phyloP scores from a whole-genome alignment of 2,888 invertebrate genomes.

The Drosophila recens region DNA sequence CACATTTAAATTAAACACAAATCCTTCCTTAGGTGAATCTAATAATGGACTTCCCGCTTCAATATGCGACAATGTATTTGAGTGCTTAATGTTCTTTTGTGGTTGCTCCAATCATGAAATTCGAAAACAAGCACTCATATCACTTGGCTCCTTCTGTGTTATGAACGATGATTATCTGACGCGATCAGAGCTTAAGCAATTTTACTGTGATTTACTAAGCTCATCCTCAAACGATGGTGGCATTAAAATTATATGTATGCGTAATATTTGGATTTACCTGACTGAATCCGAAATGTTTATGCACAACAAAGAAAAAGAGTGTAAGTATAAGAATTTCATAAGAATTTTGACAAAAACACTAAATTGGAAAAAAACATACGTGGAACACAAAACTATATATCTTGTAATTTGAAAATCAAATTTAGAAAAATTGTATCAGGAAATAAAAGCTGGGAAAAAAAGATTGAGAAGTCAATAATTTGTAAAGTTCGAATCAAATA shows the following conservation, averaged over 20 bases:
- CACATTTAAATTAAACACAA: neutral
- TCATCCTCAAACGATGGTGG: constrained; percentile 89
- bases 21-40: constrained; percentile 68
- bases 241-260: constrained; percentile 94
- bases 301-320: constrained; percentile 98
- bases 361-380: no score
- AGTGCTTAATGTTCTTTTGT: constrained; percentile 94
- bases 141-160: constrained; percentile 96
- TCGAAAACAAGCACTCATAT: constrained; percentile 92
- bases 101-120: constrained; percentile 93
- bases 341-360: no score
- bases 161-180: constrained; percentile 98
- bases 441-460: no score
- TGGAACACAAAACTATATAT: no score
- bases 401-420: no score
- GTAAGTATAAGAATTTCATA: constrained; percentile 86
- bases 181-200: constrained; percentile 92
- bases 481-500: no score
- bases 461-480: no score
- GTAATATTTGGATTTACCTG: constrained; percentile 97
- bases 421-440: no score
- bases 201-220: constrained; percentile 88
- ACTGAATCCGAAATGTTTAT: constrained; percentile 98
- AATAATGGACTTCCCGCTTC: constrained; percentile 79
- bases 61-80: constrained; percentile 90